Evolutionary conservation across 2,888 invertebrate genomes (phyloP), one percentile per base, ranked within the genome.

Genomic region (Aethes cnicana): DNA sequence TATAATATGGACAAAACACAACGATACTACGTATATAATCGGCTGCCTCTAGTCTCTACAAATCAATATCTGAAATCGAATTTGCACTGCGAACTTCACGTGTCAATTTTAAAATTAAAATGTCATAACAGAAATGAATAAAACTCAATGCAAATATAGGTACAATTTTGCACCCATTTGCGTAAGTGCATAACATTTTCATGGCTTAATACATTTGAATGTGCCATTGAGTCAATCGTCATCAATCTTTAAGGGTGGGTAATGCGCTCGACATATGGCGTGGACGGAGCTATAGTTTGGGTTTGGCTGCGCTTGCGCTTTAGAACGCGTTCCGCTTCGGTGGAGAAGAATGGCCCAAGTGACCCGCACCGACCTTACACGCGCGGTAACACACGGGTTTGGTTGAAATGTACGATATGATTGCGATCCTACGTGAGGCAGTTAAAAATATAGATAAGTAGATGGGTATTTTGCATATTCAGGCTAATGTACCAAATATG

Each of bases 151-250:
- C n/a, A n/a, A n/a, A n/a, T n/a, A n/a, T 47, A 53, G 53, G 63
- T 64, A 59, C 63, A 74, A 77, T 77, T 81, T 83, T 57, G 73
- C 77, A 72, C 69, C 78, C 79, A 84, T 85, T 86, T 79, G 66
- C 68, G 78, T 84, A 84, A 86, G 85, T 82, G 74, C 80, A 81
- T 84, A 84, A 83, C 84, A 87, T 88, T 88, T 87, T 88, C 83
- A 89, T 88, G 89, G 79, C 79, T 81, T 81, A 78, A 77, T 88
- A 86, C 85, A 66, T 81, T 81, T 76, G 77, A 88, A 87, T 88
- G 78, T 74, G 72, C 57, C 64, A 68, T 65, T 71, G 74, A 74
- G 72, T 36, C 47, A 74, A 77, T 77, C 71, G 78, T 76, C 84
- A 87, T 88, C 88, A 88, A 89, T 88, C 88, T 85, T 83, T 63